These are phyloP conservation scores for Lagodon rhomboides DNA, from an alignment of 2,797 vertebrate species.

Conservation along the genomic window DNA sequence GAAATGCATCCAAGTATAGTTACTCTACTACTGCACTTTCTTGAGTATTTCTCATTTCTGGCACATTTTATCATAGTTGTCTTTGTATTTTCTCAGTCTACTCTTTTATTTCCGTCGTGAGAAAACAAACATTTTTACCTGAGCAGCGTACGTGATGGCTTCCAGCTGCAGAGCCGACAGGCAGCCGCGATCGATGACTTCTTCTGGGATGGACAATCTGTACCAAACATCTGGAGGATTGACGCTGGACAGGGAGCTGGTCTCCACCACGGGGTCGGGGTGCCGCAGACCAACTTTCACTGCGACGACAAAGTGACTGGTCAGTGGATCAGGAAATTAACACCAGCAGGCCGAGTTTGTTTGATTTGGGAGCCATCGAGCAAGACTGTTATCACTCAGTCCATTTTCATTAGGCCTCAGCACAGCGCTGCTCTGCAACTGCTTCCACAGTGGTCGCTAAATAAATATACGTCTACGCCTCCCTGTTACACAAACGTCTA, in stretches of 20 bases:
- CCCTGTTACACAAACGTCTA: neutral
- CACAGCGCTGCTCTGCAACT: neutral
- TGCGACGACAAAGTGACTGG: constrained; percentile 58
- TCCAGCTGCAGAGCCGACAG: constrained; percentile 97
- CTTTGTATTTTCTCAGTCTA: neutral
- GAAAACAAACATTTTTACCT: constrained; percentile 87
- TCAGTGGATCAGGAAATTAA: constrained; percentile 23
- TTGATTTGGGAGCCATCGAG: neutral
- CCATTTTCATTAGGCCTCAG: too few relatives aligned
- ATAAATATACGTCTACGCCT: neutral
- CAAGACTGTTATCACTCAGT: neutral
- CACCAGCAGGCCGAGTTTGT: neutral
- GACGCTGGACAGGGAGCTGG: constrained; percentile 97
- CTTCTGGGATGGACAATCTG: constrained; percentile 94
- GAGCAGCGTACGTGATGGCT: constrained; percentile 96
- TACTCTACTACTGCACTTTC: too few relatives aligned
- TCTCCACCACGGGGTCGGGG: constrained; percentile 97
- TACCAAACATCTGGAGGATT: constrained; percentile 98
- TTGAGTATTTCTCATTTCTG: too few relatives aligned
- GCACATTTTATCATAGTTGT: neutral
- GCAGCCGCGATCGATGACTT: constrained; percentile 94
- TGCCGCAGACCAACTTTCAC: constrained; percentile 97
- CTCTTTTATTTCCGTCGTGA: too few relatives aligned
- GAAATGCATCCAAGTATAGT: too few relatives aligned
- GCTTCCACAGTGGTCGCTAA: neutral